Conservation (phyloP, 2,888 invertebrate genomes). For the Hirtodrosophila confusa region DNA sequence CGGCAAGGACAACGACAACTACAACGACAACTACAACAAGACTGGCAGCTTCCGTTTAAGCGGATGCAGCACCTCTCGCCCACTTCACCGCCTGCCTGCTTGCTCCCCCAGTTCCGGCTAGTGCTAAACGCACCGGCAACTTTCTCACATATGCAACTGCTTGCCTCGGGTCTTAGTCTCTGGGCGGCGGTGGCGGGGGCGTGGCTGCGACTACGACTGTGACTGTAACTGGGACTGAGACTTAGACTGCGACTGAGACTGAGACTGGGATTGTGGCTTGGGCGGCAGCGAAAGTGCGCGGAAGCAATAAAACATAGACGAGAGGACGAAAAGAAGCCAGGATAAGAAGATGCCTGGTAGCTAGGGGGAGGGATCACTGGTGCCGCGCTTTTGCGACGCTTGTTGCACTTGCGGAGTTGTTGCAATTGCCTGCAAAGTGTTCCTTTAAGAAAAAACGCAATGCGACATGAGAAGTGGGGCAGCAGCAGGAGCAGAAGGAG, state of each 20-base stretch:
- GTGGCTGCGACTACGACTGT: conserved; percentile 14
- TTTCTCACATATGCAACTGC: conserved; percentile 65
- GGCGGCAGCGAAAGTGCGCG: conserved; percentile 61
- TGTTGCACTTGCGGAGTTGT: conserved; percentile 52
- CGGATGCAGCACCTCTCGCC: conserved; percentile 46
- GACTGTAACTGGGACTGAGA: no score
- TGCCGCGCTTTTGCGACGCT: conserved; percentile 47
- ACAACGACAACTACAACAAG: conserved; percentile 42
- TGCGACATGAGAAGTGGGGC: background rate
- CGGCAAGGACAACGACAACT: conserved; percentile 47
- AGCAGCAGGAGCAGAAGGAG: background rate
- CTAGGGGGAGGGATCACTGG: background rate
- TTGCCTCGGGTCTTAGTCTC: conserved; percentile 53
- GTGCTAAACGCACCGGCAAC: conserved; percentile 71
- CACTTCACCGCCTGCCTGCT: background rate
- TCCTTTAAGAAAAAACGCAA: conserved; percentile 21
- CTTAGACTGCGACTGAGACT: no score
- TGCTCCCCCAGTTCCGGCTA: conserved; percentile 28
- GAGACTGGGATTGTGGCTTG: conserved; percentile 17
- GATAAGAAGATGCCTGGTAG: background rate
- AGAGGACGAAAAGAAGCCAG: conserved; percentile 6
- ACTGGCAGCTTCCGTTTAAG: conserved; percentile 51
- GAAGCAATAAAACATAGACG: conserved; percentile 72
- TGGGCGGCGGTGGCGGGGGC: conserved; percentile 3
- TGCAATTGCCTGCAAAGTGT: conserved; percentile 66